These are phyloP conservation scores for Cryptoprocta ferox DNA, from an alignment of 2,797 vertebrate genomes.

Conservation along the genomic window DNA sequence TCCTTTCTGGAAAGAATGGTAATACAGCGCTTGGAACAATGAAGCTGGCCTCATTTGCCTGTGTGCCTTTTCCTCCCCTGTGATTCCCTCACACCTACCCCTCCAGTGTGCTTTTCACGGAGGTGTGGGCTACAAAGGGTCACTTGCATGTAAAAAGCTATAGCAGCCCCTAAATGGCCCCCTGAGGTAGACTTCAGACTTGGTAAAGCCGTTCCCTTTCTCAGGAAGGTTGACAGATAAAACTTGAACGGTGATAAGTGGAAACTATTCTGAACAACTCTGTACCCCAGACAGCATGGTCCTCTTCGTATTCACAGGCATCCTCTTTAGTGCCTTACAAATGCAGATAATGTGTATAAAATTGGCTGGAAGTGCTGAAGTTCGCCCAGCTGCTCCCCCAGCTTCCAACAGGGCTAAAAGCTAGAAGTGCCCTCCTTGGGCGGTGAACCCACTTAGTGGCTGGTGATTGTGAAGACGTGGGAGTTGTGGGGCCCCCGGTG, in stretches of 20 bases:
- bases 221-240: background rate
- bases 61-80: background rate
- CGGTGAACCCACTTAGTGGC: background rate
- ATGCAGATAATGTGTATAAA: background rate
- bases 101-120: background rate
- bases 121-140: background rate
- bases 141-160: background rate
- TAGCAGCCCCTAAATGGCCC: background rate
- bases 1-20: constrained; percentile 10
- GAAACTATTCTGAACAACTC: background rate
- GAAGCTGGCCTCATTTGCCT: background rate
- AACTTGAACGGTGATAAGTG: background rate
- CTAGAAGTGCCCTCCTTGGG: background rate
- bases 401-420: background rate
- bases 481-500: background rate
- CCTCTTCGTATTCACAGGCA: background rate
- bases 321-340: background rate
- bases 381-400: background rate
- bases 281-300: background rate
- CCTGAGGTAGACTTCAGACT: background rate
- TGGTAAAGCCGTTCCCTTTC: background rate
- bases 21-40: background rate
- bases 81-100: background rate
- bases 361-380: background rate
- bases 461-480: background rate